phyloP scores from a whole-genome alignment of 2,113 vertebrate species.

The Clinocottus analis region DNA sequence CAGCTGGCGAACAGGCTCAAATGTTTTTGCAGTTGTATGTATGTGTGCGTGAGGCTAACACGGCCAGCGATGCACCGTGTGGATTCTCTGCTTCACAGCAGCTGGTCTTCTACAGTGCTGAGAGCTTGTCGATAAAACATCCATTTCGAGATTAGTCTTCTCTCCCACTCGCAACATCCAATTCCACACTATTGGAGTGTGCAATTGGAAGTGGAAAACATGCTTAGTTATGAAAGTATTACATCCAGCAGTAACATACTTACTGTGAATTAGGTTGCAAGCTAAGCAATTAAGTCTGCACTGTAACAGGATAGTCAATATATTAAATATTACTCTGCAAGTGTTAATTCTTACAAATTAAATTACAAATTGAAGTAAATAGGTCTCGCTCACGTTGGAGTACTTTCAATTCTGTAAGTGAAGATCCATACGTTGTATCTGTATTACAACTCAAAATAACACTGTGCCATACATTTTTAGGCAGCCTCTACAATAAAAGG shows the following conservation, averaged over 20 bases:
- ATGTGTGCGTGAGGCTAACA: conserved; percentile 22
- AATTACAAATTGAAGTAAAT: conserved; percentile 17
- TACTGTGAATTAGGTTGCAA: conserved; percentile 41
- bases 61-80: conserved; percentile 32
- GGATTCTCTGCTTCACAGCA: conserved; percentile 51
- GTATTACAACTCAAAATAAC: conserved; percentile 2
- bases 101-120: conserved; percentile 56
- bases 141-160: conserved; percentile 63
- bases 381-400: background rate
- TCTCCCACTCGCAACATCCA: conserved; percentile 48
- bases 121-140: conserved; percentile 70
- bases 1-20: conserved; percentile 60
- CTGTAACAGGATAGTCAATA: conserved; percentile 24
- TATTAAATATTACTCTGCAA: background rate
- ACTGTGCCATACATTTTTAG: background rate
- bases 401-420: background rate
- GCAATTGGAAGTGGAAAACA: conserved; percentile 44
- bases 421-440: background rate
- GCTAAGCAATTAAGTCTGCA: conserved; percentile 24
- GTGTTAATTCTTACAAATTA: conserved; percentile 37
- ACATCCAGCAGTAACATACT: conserved; percentile 25
- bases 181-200: conserved; percentile 57
- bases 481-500: background rate
- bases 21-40: conserved; percentile 42
- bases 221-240: conserved; percentile 37